phyloP scores from a whole-genome alignment of 2,797 vertebrate species.

The Spinus pinus region DNA sequence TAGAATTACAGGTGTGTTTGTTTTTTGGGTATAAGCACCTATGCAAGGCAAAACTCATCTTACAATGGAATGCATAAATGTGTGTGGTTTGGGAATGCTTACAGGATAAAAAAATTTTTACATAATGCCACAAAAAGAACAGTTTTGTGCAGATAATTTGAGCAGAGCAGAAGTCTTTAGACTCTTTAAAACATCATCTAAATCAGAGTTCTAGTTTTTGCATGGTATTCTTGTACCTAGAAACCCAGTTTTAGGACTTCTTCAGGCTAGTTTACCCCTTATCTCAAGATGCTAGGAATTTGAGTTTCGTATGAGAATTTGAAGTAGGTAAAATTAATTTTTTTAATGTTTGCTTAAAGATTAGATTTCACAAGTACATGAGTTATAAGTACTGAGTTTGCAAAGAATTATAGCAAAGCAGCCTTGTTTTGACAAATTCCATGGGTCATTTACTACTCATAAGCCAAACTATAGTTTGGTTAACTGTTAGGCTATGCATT shows the following conservation, averaged over 20 bases:
- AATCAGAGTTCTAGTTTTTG: neutral
- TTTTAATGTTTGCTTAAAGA: neutral
- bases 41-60: neutral
- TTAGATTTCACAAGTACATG: neutral
- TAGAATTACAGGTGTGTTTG: neutral
- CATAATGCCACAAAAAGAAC: neutral
- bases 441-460: neutral
- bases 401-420: neutral
- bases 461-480: neutral
- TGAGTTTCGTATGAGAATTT: neutral
- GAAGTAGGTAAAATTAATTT: neutral
- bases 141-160: neutral
- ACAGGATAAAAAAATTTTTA: neutral
- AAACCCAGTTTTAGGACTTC: neutral
- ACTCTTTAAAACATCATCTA: accelerated
- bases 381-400: neutral
- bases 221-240: accelerated
- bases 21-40: neutral
- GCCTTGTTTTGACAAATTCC: neutral
- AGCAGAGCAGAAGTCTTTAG: neutral
- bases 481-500: neutral
- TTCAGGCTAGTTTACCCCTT: neutral
- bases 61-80: neutral
- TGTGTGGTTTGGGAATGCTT: neutral
- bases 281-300: neutral